Conservation (phyloP, 2,888 invertebrate genomes). For the Lasioglossum figueresi region DNA sequence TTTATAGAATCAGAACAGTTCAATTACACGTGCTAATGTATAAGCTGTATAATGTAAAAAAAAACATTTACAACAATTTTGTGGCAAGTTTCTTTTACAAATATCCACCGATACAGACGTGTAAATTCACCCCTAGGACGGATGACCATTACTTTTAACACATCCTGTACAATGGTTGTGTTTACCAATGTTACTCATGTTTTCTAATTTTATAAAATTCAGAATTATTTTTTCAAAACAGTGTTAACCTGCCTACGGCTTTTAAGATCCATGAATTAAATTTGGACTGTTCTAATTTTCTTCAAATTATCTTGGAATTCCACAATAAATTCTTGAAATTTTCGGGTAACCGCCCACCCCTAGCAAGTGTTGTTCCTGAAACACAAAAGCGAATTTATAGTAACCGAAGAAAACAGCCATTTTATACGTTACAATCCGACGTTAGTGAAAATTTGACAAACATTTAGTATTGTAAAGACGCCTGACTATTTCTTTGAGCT, state of each 20-base stretch:
- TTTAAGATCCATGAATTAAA: too few relatives aligned
- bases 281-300: too few relatives aligned
- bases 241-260: background rate
- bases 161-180: background rate
- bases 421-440: background rate
- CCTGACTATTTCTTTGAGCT: background rate
- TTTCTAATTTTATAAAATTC: background rate
- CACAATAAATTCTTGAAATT: background rate
- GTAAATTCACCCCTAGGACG: too few relatives aligned
- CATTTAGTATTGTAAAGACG: slow-evolving; percentile 1
- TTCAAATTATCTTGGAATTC: background rate
- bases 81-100: too few relatives aligned
- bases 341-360: too few relatives aligned
- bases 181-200: background rate
- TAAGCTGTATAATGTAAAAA: background rate
- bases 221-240: background rate
- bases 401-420: background rate
- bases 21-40: background rate
- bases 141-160: too few relatives aligned
- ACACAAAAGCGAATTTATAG: background rate
- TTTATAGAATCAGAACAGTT: background rate
- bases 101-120: too few relatives aligned
- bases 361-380: background rate
- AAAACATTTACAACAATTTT: too few relatives aligned
- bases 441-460: background rate